phyloP scores from a whole-genome alignment of 1,140 invertebrate species.

The Sitophilus oryzae region DNA sequence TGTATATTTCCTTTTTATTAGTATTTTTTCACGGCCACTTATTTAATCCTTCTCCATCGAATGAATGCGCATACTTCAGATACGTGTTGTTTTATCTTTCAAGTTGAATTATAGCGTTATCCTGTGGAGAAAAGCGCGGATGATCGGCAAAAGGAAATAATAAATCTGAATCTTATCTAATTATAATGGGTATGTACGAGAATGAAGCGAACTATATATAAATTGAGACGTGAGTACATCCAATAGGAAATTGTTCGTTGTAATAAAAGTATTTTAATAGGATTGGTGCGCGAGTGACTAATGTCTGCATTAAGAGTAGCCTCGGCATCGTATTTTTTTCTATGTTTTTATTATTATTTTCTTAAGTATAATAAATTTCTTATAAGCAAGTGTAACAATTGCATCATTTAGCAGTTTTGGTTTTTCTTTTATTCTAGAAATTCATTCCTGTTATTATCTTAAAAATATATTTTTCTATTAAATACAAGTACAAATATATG shows the following conservation, averaged over 20 bases:
- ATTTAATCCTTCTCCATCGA: too few species aligned
- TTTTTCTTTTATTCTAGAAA: too few species aligned
- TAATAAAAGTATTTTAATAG: background rate
- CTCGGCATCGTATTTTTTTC: too few species aligned
- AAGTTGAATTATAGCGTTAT: slow-evolving; percentile 28
- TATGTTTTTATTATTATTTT: too few species aligned
- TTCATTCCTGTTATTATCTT: too few species aligned
- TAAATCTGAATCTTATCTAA: slow-evolving; percentile 16
- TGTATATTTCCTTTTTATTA: too few species aligned
- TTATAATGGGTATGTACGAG: slow-evolving; percentile 11
- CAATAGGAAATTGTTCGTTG: background rate
- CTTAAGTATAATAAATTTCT: too few species aligned
- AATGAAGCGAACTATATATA: background rate
- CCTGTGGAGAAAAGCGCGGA: slow-evolving; percentile 5
- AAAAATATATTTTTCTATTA: too few species aligned
- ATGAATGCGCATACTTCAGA: background rate
- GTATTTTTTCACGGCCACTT: too few species aligned
- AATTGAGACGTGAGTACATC: slow-evolving; percentile 2
- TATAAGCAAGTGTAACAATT: too few species aligned
- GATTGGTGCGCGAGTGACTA: background rate
- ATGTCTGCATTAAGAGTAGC: background rate
- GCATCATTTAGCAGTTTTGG: too few species aligned
- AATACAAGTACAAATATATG: too few species aligned
- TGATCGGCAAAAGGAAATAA: slow-evolving; percentile 10
- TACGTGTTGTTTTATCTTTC: background rate